Evolutionary conservation across 2,113 vertebrate species (phyloP), one percentile per base, ranked within the genome.

Genomic region (Candoia aspera): DNA sequence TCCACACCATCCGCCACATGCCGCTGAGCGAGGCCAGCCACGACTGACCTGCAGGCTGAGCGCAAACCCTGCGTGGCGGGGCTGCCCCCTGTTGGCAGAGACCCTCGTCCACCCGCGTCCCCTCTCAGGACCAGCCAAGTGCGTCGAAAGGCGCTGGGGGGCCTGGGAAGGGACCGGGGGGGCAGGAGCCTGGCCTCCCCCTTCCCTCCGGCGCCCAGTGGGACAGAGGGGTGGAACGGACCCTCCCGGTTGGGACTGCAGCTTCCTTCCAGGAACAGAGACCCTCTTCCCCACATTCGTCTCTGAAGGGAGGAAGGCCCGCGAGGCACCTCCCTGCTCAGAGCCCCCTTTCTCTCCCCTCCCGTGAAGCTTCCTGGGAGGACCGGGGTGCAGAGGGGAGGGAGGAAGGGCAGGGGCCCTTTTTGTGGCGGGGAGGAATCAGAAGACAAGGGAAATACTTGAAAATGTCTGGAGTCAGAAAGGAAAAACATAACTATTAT

Each of bases 1-100:
- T 98, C 93, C 98, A 98, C 96, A 98, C 98, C 88, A 97, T 98
- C 93, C 94, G 97, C 84, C 97, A 98, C 95, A 98, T 98, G 97
- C 97, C 97, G 91, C 53, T 93, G 46, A 97, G 97, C 3, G 97
- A 97, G 29, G 97, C 96, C 59, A 95, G 91, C 94, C 89, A 83
- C 17, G 89, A 89, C 93, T 90, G 54, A 87, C 13, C 6, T 21
- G 12, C 58, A 8, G n/a, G 37, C 59, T 84, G 53, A 12, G 2
- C 1, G 8, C 0, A 0, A 2, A 37, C 64, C 54, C 37, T 55
- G 2, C 12, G 2, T 9, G 12, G 2, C 19, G 3, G 29, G 57
- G 42, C 17, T 1, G 11, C 37, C 57, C 5, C 12, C 21, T 12
- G 37, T 37, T 4, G 21, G 37, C 33, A 8, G 13, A 46, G 91